A percentile compares a stretch with the other conserved stretches of the same genome.
These are phyloP conservation scores for Poecile atricapillus DNA, from an alignment of 2,113 vertebrate species.

Conservation along the genomic window DNA sequence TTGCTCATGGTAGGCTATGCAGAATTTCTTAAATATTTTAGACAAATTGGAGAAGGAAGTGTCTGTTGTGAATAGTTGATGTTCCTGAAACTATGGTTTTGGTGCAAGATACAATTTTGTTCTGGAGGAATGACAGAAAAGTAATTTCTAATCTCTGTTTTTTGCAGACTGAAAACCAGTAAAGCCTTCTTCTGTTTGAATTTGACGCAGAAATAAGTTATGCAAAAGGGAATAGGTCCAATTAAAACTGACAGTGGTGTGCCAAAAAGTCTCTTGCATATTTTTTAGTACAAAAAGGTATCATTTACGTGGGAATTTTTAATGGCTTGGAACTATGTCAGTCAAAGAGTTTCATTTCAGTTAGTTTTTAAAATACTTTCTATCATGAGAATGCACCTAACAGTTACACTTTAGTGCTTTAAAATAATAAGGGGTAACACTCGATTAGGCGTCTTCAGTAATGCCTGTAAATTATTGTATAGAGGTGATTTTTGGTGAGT, in stretches of 20 bases:
- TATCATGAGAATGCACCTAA: not conserved
- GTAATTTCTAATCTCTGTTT: not conserved
- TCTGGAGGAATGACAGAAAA: not conserved
- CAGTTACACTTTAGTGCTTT: not conserved
- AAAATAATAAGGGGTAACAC: not conserved
- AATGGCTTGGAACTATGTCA: not conserved
- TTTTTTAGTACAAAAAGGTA: not conserved
- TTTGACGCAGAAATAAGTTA: not conserved
- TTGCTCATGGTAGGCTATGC: not conserved
- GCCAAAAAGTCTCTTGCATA: not conserved
- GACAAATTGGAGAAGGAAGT: not conserved
- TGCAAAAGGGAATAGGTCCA: not conserved
- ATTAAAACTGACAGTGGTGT: not conserved
- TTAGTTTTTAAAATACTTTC: not conserved
- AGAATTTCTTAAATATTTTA: not conserved
- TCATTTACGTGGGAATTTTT: not conserved
- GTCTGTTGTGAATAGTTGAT: not conserved
- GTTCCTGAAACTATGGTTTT: not conserved
- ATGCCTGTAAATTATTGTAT: accelerated
- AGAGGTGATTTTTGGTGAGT: not conserved
- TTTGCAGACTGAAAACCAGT: not conserved
- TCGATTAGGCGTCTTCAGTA: not conserved
- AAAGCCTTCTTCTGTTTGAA: not conserved
- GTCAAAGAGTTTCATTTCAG: not conserved
- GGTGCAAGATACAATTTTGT: not conserved